Evolutionary conservation across 2,888 invertebrate genomes (phyloP), one percentile per base, ranked within the genome.

Genomic region (Stenichneumon culpator): DNA sequence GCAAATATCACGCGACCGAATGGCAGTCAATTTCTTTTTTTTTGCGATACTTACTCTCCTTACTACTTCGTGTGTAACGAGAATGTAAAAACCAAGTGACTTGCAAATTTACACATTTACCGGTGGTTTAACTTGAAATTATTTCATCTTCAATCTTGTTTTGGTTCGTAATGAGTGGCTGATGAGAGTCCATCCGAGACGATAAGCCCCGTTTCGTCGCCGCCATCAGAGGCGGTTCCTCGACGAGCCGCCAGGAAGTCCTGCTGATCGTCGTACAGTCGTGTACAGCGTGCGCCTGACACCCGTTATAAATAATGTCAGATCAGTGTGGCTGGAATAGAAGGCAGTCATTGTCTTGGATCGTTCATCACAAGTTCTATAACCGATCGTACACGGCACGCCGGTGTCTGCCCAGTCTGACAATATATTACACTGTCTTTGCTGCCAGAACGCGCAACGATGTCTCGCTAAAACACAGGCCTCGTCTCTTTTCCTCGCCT

Each of bases 231-330:
- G 57, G 3, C 11, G 14, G 7, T 67, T 39, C 19, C 19, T 39
- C 67, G 67, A 36, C 39, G 67, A 67, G 22, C 39, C 19, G 39
- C 11, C 39, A 67, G 9, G 67, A 39, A 39, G 67, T 39, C 19
- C 16, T 0, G 36, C 25, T 14, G 67, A 22, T 39, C 9, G 67
- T 7, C 39, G 39, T 39, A 65, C 36, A 36, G n/a, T 63, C 63
- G 6, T 16, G 36, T n/a, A 67, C 39, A 39, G 22, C 67, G 11
- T 67, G 67, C 22, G 67, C 39, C 44, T 67, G 67, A 67, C 57
- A 57, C 39, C 19, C 67, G 67, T 44, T 67, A 67, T 67, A 67
- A 67, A 67, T 67, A 67, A 67, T 39, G 39, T 67, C 39, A 67
- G 67, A 19, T 67, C 22, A 11, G 19, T n/a, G 19, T 67, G n/a